These are phyloP conservation scores for Piscicola geometra DNA, from an alignment of 2,888 invertebrate species.

Conservation along the genomic window DNA sequence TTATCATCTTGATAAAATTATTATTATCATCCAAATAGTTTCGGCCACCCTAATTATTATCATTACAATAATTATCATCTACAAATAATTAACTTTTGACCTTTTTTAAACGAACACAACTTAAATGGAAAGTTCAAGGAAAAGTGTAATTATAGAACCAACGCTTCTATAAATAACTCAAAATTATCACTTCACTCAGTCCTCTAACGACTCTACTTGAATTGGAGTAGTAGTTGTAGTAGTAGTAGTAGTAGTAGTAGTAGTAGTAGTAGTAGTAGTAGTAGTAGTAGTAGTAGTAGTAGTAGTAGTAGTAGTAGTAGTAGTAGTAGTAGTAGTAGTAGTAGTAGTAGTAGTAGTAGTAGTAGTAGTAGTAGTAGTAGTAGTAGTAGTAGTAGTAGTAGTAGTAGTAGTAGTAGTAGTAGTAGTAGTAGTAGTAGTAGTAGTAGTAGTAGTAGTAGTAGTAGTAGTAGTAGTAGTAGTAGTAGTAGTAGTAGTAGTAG, in stretches of 20 bases:
- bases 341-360: slow-evolving; percentile 21
- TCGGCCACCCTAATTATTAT: too few relatives aligned
- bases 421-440: slow-evolving; percentile 19
- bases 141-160: too few relatives aligned
- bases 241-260: background rate
- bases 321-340: slow-evolving; percentile 24
- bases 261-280: slow-evolving; percentile 2
- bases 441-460: slow-evolving; percentile 24
- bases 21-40: too few relatives aligned
- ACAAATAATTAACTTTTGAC: too few relatives aligned
- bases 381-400: slow-evolving; percentile 22
- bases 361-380: slow-evolving; percentile 21
- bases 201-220: too few relatives aligned
- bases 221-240: background rate
- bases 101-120: too few relatives aligned
- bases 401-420: slow-evolving; percentile 16
- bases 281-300: slow-evolving; percentile 22
- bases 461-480: slow-evolving; percentile 24
- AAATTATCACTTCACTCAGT: too few relatives aligned
- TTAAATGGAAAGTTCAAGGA: too few relatives aligned
- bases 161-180: too few relatives aligned
- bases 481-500: slow-evolving; percentile 24
- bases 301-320: slow-evolving; percentile 24
- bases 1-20: too few relatives aligned
- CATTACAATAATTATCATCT: too few relatives aligned